Conservation (phyloP, 2,797 vertebrate genomes). For the Buceros bicornis region DNA sequence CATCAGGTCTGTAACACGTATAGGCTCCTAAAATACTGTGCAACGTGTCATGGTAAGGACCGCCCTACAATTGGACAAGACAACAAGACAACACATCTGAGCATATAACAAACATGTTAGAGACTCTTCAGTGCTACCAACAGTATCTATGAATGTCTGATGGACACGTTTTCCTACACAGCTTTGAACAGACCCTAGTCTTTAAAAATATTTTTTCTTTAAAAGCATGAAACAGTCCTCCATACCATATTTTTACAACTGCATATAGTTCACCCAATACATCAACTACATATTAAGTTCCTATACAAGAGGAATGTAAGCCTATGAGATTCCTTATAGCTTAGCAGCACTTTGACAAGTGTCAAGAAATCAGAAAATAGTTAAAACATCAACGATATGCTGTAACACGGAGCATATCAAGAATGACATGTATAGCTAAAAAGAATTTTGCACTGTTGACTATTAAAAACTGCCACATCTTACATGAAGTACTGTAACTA, state of each 20-base stretch:
- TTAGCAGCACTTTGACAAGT: neutral
- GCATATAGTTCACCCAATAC: neutral
- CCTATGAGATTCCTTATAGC: neutral
- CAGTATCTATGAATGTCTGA: neutral
- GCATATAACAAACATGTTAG: neutral
- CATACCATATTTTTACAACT: neutral
- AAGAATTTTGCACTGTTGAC: neutral
- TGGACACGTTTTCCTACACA: neutral
- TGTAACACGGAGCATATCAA: neutral
- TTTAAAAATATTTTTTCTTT: neutral
- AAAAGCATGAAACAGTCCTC: neutral
- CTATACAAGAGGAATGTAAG: neutral
- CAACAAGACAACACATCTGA: neutral
- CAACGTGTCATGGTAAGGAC: constrained; percentile 93
- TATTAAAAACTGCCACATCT: neutral
- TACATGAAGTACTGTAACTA: neutral
- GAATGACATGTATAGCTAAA: neutral
- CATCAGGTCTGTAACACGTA: constrained; percentile 96
- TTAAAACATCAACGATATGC: neutral
- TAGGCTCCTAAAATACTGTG: constrained; percentile 98
- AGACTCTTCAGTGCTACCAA: neutral
- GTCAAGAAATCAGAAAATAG: neutral
- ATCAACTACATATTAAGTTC: neutral
- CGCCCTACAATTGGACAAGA: constrained; percentile 85
- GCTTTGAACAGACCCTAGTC: neutral